These are phyloP conservation scores for Drosophila kepulauana DNA, from an alignment of 1,140 invertebrate genomes.

Conservation along the genomic window DNA sequence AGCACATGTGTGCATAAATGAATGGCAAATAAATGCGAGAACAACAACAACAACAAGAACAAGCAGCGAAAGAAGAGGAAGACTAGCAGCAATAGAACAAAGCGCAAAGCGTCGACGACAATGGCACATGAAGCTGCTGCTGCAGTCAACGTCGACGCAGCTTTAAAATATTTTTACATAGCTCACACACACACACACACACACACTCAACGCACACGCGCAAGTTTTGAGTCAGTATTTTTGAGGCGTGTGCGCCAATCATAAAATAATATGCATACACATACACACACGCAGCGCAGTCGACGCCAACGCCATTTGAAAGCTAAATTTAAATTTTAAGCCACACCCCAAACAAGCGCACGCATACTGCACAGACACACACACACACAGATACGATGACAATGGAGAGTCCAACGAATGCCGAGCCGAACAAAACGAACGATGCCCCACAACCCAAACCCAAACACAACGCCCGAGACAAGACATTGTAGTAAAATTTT, in stretches of 20 bases:
- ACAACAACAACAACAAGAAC: not conserved
- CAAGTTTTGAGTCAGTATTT: conserved; percentile 59
- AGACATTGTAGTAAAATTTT: conserved; percentile 70
- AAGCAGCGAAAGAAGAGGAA: not conserved
- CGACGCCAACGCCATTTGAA: conserved; percentile 74
- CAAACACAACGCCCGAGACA: conserved; percentile 7
- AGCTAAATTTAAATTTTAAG: conserved; percentile 84
- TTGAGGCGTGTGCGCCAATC: conserved; percentile 71
- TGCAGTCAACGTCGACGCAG: conserved; percentile 73
- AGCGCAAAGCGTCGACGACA: conserved; percentile 63
- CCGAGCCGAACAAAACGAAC: conserved; percentile 59
- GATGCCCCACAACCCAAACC: conserved; percentile 24
- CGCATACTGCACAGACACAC: conserved; percentile 66
- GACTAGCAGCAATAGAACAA: conserved; percentile 35
- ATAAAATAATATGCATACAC: conserved; percentile 83
- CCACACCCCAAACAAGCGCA: conserved; percentile 81
- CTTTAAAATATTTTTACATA: conserved; percentile 84
- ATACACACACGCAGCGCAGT: conserved; percentile 35
- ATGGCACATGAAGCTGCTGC: conserved; percentile 51
- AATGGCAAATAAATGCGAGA: conserved; percentile 78
- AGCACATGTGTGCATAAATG: conserved; percentile 78
- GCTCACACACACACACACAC: conserved; percentile 40
- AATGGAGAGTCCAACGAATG: conserved; percentile 69
- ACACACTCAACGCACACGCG: conserved; percentile 15
- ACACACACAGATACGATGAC: conserved; percentile 40